Conservation (phyloP, 2,797 vertebrate species). For the Manis pentadactyla region DNA sequence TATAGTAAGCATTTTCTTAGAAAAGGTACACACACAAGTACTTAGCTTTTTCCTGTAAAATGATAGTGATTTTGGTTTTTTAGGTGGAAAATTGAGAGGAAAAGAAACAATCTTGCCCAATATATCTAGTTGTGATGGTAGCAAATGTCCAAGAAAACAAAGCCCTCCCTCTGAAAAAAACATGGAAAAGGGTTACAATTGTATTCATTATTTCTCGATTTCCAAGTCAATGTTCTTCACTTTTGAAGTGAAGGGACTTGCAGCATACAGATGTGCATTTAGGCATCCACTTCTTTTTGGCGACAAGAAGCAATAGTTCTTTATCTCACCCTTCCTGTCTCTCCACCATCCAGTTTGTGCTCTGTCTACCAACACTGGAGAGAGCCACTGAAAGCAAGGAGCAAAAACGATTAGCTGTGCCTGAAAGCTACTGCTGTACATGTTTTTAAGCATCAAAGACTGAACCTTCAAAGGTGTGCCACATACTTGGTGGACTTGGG, state of each 20-base stretch:
- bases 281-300: not conserved
- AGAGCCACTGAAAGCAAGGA: accelerated
- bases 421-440: not conserved
- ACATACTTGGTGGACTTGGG: not conserved
- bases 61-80: not conserved
- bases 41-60: not conserved
- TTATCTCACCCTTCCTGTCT: not conserved
- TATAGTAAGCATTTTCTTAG: not conserved
- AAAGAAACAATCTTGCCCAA: not conserved
- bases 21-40: not conserved
- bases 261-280: not conserved
- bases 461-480: not conserved
- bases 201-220: not conserved
- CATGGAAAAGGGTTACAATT: not conserved
- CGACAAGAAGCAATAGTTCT: not conserved
- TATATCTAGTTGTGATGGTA: not conserved
- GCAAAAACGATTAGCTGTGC: not conserved
- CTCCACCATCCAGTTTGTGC: too few relatives aligned
- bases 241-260: not conserved
- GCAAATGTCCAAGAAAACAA: not conserved
- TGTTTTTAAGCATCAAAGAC: not conserved
- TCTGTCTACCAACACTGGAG: not conserved
- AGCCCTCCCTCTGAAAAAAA: not conserved
- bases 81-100: not conserved
- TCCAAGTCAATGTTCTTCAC: not conserved